Evolutionary conservation across 2,797 vertebrate species (phyloP), one percentile per base, ranked within the genome.

Genomic region (Labeo calbasu): DNA sequence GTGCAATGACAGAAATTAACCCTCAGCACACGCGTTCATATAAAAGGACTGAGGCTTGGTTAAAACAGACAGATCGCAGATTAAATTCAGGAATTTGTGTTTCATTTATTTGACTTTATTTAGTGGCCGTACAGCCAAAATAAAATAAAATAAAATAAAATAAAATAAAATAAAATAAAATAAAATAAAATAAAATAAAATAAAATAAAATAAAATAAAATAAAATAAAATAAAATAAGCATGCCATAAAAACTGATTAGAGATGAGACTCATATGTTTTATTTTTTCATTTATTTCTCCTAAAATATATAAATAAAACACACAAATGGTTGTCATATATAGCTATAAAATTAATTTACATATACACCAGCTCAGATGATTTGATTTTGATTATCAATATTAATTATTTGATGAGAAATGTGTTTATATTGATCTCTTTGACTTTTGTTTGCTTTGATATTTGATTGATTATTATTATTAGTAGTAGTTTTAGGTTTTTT

Each of bases 1-100:
- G 88, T 90, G 90, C 86, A 83, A 88, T 91, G 88, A 89, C 88
- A 90, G 80, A 87, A 92, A 90, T 91, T 87, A 92, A 81, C 79
- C 72, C 72, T 32, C 7, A 32, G 17, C 19, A 23, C 2, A 5
- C 11, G 3, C 11, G 53, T 11, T n/a, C 36, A 11, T n/a, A 13
- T 14, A 9, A 12, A 40, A 76, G n/a, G 13, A 32, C 19, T 55
- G 7, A 59, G 73, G 21, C n/a, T 2, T 13, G 1, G 15, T 28
- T 4, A 17, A 32, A 55, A 21, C 10, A 36, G 50, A 28, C 48
- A 13, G 12, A 25, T 14, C 25, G 5, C 61, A 15, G 23, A 63
- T 55, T 7, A 21, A 36, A 21, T 55, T 9, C 53, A 55, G 21
- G 7, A 55, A 55, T 55, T 21, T 21, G 19, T 55, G n/a, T 25